Evolutionary conservation across 2,888 invertebrate species (phyloP), one percentile per base, ranked within the genome.

Genomic region (Andrena camellia): DNA sequence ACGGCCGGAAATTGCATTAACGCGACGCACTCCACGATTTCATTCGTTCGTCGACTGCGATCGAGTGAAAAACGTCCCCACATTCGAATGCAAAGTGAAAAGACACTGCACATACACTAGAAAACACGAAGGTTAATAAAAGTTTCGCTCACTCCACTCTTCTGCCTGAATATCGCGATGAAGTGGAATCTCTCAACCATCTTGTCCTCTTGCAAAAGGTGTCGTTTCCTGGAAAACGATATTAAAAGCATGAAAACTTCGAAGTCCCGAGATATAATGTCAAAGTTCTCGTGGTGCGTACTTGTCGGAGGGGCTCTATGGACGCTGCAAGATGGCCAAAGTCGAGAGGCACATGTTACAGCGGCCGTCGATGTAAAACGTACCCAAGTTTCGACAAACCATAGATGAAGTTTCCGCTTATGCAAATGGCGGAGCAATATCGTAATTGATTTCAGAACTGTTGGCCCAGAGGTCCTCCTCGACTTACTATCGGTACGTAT

Each of bases 391-490:
- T 68, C 35, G 31, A 63, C 64, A 67, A 81, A 74, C 68, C 64
- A 35, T 54, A 71, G 69, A 81, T 59, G 75, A 84, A 88, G 86
- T 85, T 86, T 80, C 79, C 77, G 83, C 73, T 89, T 90, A 87
- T 87, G 89, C 86, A 90, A 92, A 92, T 89, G 89, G 88, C 89
- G 86, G 90, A 87, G 90, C 90, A 92, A 92, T 92, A 92, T 90
- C 91, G 90, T 92, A 92, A 92, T 92, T 92, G 91, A 90, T 90
- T 89, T 87, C 88, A 81, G 87, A 88, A 87, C 87, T 91, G 89
- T 90, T 89, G 90, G 89, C 89, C 86, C 83, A 90, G 88, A 89
- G 87, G 80, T 85, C 87, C 82, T 42, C 13, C 42, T 86, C 77
- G 88, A 88, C 85, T 87, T 87, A 88, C 85, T 78, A 74, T 85